Percentiles rank a stretch among this genome's conserved stretches.
phyloP scores from a whole-genome alignment of 1,140 invertebrate genomes.

The Drosophila simulans region DNA sequence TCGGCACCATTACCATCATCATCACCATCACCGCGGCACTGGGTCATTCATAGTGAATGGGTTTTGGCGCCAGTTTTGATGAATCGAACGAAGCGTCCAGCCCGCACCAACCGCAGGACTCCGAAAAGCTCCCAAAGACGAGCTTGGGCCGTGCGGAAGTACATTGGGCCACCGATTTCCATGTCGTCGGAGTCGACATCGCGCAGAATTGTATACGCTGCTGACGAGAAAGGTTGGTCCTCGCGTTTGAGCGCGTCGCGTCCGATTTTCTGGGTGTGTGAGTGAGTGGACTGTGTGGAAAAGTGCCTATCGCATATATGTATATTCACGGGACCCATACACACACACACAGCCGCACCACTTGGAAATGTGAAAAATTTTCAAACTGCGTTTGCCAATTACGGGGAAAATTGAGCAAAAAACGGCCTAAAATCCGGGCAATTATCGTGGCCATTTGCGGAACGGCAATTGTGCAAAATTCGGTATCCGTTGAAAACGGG shows the following conservation, averaged over 20 bases:
- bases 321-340: slow-evolving; percentile 30
- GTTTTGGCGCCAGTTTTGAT: slow-evolving; percentile 76
- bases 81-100: slow-evolving; percentile 44
- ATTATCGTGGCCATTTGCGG: slow-evolving; percentile 25
- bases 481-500: slow-evolving; percentile 53
- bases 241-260: slow-evolving; percentile 53
- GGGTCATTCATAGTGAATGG: slow-evolving; percentile 32
- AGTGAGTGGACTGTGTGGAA: slow-evolving; percentile 44
- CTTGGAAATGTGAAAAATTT: slow-evolving; percentile 71
- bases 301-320: slow-evolving; percentile 40
- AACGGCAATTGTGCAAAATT: slow-evolving; percentile 46
- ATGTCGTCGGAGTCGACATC: slow-evolving; percentile 42
- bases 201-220: slow-evolving; percentile 83
- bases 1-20: slow-evolving; percentile 7
- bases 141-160: slow-evolving; percentile 48
- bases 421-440: slow-evolving; percentile 3
- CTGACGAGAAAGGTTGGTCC: slow-evolving; percentile 82
- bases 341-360: slow-evolving; percentile 24
- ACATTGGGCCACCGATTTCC: slow-evolving; percentile 33
- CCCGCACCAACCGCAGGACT: slow-evolving; percentile 48
- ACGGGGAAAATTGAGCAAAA: slow-evolving; percentile 30
- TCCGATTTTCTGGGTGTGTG: slow-evolving; percentile 31
- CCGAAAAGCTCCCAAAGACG: slow-evolving; percentile 63
- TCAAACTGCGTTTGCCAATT: slow-evolving; percentile 61
- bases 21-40: background rate